Base-by-base conservation (phyloP, 2,888 invertebrate species). In the Odontocerum albicorne region DNA sequence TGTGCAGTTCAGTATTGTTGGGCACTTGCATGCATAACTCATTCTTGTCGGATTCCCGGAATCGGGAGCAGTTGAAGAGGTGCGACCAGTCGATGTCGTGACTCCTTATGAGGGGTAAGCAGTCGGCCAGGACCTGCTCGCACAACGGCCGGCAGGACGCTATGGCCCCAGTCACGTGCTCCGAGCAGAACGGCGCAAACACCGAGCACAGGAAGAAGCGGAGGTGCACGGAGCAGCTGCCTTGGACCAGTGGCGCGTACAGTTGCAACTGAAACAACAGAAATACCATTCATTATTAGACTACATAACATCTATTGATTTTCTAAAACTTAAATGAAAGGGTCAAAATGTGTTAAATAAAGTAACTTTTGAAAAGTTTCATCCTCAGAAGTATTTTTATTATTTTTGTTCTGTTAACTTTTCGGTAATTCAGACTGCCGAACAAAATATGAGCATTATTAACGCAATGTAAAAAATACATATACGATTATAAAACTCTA, bases 121-220 rank as follows among this genome's bases (percentile, higher is more conserved):
- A 92, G 66, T 89, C 89, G 2, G 72, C 75, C 61, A 80, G 80
- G 4, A 89, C 89, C 64, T 86, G 84, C 66, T 90, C 86, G 72
- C 95, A 95, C 62, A 95, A 86, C 17, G 88, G 87, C 58, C 90
- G 82, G 73, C 95, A 95, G 7, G 92, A 88, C 56, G 90, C 89
- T 59, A 95, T 90, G 33, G 91, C 87, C 64, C 88, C 88, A 19
- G 88, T 85, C 61, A 91, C 88, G 70, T 92, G 87, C 66, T 90
- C 89, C 21, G 92, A 91, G 73, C 95, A 96, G 70, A 96, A 87
- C 31, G 95, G 95, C 7, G 91, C 90, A 72, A 91, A 91, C 47
- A 94, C 87, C 12, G 93, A 90, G 75, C 95, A 96, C 58, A 96
- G 82, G 67, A 95, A 87, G 72, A 95, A 90, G 63, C 89, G 83